Evolutionary conservation across 2,888 invertebrate genomes (phyloP).

Genomic region (Cremastobaeus sp.): DNA sequence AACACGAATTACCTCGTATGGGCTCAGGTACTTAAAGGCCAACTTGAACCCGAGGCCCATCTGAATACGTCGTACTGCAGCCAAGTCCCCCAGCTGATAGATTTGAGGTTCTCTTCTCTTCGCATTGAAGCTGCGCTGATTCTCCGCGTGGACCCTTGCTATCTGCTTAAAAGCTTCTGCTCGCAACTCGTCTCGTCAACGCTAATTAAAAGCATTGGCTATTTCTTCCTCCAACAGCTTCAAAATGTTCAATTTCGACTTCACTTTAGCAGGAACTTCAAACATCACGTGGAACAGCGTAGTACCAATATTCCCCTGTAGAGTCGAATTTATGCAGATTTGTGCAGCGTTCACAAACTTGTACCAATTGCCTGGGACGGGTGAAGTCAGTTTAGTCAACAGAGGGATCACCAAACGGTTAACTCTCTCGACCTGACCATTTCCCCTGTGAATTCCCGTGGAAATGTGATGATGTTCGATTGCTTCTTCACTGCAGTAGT

Average conservation of each 20-base stretch:
- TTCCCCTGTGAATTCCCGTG: background rate
- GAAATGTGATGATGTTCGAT: background rate
- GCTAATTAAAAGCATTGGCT: background rate
- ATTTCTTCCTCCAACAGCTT: background rate
- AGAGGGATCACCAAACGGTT: background rate
- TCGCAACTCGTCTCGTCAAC: background rate
- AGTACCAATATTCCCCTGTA: background rate
- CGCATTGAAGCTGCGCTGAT: background rate
- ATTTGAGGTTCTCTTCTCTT: background rate
- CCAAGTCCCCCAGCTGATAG: background rate
- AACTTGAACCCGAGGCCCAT: background rate
- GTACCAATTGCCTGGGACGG: background rate
- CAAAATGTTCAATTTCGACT: background rate
- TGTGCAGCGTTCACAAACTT: background rate
- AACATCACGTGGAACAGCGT: background rate
- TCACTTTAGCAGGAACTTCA: background rate
- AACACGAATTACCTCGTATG: background rate
- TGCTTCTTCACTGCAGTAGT: background rate
- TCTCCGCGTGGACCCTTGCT: background rate
- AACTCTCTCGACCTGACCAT: background rate
- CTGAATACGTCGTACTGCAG: background rate
- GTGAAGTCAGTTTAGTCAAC: background rate
- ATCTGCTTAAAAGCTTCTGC: background rate
- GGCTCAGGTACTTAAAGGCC: background rate
- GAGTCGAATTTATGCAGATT: background rate